phyloP scores from a whole-genome alignment of 2,888 invertebrate species.

The Disparrhopalites patrizii region DNA sequence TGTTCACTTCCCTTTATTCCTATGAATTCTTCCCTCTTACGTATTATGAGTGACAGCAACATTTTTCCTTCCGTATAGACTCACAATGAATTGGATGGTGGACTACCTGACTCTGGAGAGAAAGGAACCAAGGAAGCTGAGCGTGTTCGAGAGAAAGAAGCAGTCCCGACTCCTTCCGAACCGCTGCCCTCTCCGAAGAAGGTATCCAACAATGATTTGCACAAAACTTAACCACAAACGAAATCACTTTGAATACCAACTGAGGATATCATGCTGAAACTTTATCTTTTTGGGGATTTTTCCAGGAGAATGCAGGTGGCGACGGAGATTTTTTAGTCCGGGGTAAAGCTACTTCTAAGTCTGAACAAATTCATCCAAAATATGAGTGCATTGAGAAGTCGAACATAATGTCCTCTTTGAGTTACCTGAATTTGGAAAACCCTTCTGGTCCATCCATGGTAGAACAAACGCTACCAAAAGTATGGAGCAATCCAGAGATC shows the following conservation, averaged over 20 bases:
- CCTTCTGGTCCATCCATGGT: constrained; percentile 32
- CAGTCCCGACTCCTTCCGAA: constrained; percentile 2
- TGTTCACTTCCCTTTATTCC: neutral
- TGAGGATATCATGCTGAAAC: too few species aligned
- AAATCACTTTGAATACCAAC: too few species aligned
- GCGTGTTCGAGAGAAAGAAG: constrained; percentile 13
- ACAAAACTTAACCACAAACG: neutral
- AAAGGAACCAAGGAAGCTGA: constrained; percentile 37
- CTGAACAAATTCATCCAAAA: constrained; percentile 27
- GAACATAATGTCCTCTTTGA: constrained; percentile 46
- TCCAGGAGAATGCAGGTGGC: constrained; percentile 14
- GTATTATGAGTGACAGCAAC: neutral
- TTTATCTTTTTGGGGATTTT: too few species aligned
- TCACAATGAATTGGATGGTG: constrained; percentile 30
- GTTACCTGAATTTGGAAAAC: constrained; percentile 47
- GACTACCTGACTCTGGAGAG: constrained; percentile 32
- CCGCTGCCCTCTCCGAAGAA: constrained; percentile 13
- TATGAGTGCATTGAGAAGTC: constrained; percentile 36
- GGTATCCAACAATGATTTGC: constrained; percentile 1
- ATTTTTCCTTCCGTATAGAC: constrained; percentile 17
- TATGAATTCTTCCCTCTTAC: neutral
- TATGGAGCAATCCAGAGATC: constrained; percentile 69
- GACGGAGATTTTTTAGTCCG: constrained; percentile 8
- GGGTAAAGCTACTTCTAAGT: neutral
- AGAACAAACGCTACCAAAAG: constrained; percentile 59